Conservation (phyloP, 2,797 vertebrate species). For the Prunella strophiata region DNA sequence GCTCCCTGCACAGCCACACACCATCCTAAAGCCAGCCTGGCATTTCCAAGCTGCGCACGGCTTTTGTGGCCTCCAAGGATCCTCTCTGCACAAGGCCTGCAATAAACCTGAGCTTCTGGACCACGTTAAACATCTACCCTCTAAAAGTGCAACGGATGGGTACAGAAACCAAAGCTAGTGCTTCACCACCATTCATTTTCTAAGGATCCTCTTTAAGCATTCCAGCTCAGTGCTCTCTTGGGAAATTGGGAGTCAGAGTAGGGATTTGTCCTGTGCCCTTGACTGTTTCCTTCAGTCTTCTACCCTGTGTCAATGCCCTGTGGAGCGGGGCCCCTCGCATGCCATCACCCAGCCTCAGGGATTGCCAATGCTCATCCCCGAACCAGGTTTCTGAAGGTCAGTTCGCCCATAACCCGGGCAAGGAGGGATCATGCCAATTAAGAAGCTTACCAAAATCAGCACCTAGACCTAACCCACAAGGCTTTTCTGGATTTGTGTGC, state of each 20-base stretch:
- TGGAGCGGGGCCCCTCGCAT: rapidly evolving
- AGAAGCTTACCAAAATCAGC: constrained; percentile 52
- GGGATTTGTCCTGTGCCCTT: background rate
- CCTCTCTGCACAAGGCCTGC: background rate
- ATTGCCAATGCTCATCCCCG: background rate
- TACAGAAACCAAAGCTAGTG: background rate
- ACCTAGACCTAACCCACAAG: constrained; percentile 14
- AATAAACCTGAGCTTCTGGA: background rate
- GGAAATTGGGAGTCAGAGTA: background rate
- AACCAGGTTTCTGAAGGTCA: constrained; percentile 35
- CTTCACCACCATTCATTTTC: background rate
- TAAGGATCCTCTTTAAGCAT: background rate
- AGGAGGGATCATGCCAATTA: constrained; percentile 54
- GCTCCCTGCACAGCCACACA: background rate
- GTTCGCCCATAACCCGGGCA: background rate
- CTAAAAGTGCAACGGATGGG: rapidly evolving
- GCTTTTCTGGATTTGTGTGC: constrained; percentile 63
- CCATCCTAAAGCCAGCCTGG: background rate
- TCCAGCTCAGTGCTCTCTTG: rapidly evolving
- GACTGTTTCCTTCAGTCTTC: background rate
- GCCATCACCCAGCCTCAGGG: background rate
- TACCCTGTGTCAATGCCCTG: rapidly evolving
- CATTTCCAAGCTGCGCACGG: rapidly evolving
- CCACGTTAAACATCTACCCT: background rate
- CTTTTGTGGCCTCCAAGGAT: background rate